Base-by-base conservation (phyloP, 92 coral and sea anemone species). In the Epizoanthus scotinus region DNA sequence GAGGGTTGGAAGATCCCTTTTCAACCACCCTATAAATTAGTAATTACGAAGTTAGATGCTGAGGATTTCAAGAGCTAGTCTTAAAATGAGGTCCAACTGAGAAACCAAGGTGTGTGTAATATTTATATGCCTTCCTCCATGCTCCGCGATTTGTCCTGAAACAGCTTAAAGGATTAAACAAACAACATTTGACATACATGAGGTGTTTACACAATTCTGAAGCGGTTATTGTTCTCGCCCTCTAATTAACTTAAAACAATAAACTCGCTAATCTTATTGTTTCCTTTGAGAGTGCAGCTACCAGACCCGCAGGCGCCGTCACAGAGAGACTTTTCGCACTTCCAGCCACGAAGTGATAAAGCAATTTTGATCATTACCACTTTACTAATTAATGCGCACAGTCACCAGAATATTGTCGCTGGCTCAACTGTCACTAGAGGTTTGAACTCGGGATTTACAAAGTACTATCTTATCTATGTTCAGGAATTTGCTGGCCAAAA, bases 241-340 rank as follows among this genome's bases (percentile, higher is more conserved):
- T 20, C 67, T 78, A 83, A 87, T 87, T 87, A 56, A 71, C 82
- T 81, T 83, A 61, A 59, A 69, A 73, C 67, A 67, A 86, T 83
- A 87, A 87, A 63, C 27, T 38, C 79, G 70, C 61, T 88, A 88
- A 88, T 88, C 91, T 83, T 67, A 78, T 88, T 88, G 91, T 84
- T 88, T 75, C 86, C 85, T 78, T 84, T 84, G 84, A 78, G 82
- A 63, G 82, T 24, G 34, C 52, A 61, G 19, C 59, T 19, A 49
- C 58, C 90, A 91, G 95, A 91, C 92, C 84, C 90, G 84, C 55
- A 70, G 95, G 92, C 95, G 95, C 92, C 95, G 61, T n/a, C 12
- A 36, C 24, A 71, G 73, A 81, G 54, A 64, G 44, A 70, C 74
- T 63, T 68, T 91, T 89, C 90, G 82, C 95, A 91, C 95, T 61